These are phyloP conservation scores for Crossocerus cetratus DNA, from an alignment of 2,888 invertebrate genomes.

Conservation along the genomic window DNA sequence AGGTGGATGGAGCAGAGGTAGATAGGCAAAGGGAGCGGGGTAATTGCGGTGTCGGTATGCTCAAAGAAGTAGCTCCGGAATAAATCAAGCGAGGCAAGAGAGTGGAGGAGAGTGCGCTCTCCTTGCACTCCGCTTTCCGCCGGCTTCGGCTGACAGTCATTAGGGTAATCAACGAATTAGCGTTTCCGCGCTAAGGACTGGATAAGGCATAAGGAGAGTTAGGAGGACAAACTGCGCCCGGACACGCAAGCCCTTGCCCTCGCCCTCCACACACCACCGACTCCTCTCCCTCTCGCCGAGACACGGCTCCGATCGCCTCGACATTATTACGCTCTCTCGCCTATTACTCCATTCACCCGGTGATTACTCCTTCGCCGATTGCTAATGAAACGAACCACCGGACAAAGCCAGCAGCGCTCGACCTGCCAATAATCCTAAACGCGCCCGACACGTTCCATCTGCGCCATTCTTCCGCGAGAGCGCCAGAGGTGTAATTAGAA, in stretches of 20 bases:
- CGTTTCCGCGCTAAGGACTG: conserved; percentile 71
- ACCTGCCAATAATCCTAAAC: neutral
- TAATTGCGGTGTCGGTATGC: conserved; percentile 38
- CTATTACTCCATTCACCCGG: neutral
- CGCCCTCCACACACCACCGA: conserved; percentile 18
- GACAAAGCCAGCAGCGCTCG: neutral
- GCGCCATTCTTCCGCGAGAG: too few species aligned
- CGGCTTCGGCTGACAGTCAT: conserved; percentile 68
- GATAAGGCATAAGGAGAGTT: conserved; percentile 70
- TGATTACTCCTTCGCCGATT: neutral
- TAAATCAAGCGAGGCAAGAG: conserved; percentile 48
- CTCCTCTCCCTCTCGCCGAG: neutral
- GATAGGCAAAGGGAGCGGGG: conserved; percentile 31
- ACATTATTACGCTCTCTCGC: neutral
- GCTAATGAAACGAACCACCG: neutral
- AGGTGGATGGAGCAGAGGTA: neutral
- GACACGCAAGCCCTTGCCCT: conserved; percentile 68
- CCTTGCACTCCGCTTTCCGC: conserved; percentile 52
- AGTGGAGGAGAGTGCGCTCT: conserved; percentile 23
- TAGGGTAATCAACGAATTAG: conserved; percentile 73
- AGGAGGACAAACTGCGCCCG: conserved; percentile 71
- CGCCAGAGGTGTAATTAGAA: neutral
- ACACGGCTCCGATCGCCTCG: neutral
- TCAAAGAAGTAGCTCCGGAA: conserved; percentile 51
- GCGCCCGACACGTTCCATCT: neutral